Evolutionary conservation across 2,113 vertebrate species (phyloP).

Genomic region (Sylvilagus bachmani): DNA sequence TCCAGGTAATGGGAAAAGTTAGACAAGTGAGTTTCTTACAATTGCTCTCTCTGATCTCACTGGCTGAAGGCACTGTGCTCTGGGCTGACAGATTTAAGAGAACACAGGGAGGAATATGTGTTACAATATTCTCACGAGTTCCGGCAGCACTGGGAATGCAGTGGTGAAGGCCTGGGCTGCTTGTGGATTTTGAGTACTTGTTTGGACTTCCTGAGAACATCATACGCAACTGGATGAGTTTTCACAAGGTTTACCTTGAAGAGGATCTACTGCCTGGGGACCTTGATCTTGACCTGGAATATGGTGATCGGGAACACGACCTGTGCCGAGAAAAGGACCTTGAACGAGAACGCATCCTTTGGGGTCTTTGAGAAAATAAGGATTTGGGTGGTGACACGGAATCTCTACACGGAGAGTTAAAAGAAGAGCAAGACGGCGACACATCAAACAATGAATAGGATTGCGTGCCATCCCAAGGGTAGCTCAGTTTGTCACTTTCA

Average conservation of each 20-base stretch:
- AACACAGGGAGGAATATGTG: constrained; percentile 52
- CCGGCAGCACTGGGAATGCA: not conserved
- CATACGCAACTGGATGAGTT: constrained; percentile 5
- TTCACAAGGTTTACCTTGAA: constrained; percentile 92
- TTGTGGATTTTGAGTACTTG: not conserved
- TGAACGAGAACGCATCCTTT: constrained; percentile 92
- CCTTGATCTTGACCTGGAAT: constrained; percentile 96
- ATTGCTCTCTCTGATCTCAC: constrained; percentile 73
- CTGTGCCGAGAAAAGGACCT: constrained; percentile 92
- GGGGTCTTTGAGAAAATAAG: constrained; percentile 94
- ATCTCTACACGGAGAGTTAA: constrained; percentile 96
- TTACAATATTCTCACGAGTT: not conserved
- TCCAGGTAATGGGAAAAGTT: constrained; percentile 81
- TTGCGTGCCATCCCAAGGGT: constrained; percentile 96
- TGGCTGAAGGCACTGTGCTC: constrained; percentile 56
- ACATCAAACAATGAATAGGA: constrained; percentile 96
- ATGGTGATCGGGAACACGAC: constrained; percentile 94
- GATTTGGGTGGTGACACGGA: constrained; percentile 95
- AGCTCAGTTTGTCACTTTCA: constrained; percentile 95
- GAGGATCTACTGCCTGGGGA: constrained; percentile 95
- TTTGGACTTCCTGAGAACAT: not conserved
- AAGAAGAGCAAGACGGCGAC: constrained; percentile 96
- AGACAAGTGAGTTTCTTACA: constrained; percentile 78
- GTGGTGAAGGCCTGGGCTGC: not conserved
- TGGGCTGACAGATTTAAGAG: constrained; percentile 71